Evolutionary conservation across 2,797 vertebrate species (phyloP), one percentile per base, ranked within the genome.

Genomic region (Anguilla megastoma): DNA sequence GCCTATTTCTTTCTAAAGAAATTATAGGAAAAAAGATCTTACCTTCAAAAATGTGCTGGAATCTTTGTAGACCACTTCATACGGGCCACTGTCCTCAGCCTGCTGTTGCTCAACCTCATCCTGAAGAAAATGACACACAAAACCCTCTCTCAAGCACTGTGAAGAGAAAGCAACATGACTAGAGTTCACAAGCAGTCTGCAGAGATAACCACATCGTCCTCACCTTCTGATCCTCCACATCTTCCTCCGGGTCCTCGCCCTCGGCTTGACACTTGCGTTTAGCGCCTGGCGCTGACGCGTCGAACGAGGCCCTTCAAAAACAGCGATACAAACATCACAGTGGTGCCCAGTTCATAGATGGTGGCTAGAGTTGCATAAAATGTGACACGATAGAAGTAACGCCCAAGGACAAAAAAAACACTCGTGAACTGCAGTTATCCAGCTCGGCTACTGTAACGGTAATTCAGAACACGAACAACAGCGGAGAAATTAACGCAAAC

Each of bases 21-120:
- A 41, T 41, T 41, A 41, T 10, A 10, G 50, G 71, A 36, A 21
- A 18, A 50, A 52, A 2, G 79, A 60, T 18, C 52, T 94, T 91
- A 98, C 98, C 98, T 99, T 99, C 10, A 99, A 96, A 88, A 99
- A 99, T 50, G 98, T 99, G 92, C 98, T 99, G 30, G 98, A 99
- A 92, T 99, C 98, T 93, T 99, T 99, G 93, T 99, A 99, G 90
- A 99, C 97, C 90, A 99, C 98, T 91, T 99, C 98, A 82, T 98
- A 99, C 0, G 97, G 98, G 88, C 97, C 94, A 89, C 95, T 97
- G 90, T 98, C 98, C 88, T 99, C 98, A 8, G 95, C 96, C 85
- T 96, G 98, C 90, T 96, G 98, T 88, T 97, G 94, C 91, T 99
- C 98, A 89, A 98, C 93, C 89, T 98, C 97, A 94, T 98, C 98